Percentiles rank a stretch among this genome's conserved stretches.
phyloP scores from a whole-genome alignment of 2,113 vertebrate genomes.

The Tichodroma muraria region DNA sequence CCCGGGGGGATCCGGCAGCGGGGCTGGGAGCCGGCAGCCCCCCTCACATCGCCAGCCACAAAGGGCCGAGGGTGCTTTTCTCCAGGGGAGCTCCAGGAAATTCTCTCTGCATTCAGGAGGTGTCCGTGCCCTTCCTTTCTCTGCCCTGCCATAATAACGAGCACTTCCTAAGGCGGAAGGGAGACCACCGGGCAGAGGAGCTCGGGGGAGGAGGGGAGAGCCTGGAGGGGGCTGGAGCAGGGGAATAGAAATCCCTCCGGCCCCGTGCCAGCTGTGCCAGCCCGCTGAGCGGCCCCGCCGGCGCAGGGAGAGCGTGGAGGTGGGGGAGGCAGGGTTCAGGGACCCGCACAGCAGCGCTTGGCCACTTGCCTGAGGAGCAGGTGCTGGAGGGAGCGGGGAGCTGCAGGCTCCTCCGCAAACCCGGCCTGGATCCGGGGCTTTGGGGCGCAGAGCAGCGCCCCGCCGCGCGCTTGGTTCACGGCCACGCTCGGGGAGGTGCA shows the following conservation, averaged over 20 bases:
- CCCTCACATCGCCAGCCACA: background rate
- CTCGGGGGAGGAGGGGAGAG: slow-evolving; percentile 35
- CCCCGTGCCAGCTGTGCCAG: slow-evolving; percentile 30
- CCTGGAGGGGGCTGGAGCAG: slow-evolving; percentile 12
- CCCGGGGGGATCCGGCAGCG: background rate
- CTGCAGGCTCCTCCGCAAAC: slow-evolving; percentile 44
- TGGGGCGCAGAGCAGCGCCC: background rate
- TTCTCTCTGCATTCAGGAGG: slow-evolving; percentile 41
- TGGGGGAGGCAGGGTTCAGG: slow-evolving; percentile 60
- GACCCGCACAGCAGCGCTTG: slow-evolving; percentile 56
- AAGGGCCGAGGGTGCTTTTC: background rate
- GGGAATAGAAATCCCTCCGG: slow-evolving; percentile 47
- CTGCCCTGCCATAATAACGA: background rate
- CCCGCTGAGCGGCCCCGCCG: slow-evolving; percentile 21
- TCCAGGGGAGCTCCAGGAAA: background rate
- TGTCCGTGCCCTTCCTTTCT: slow-evolving; percentile 17
- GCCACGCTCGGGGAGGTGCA: fast-evolving
- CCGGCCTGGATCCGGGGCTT: slow-evolving; percentile 62
- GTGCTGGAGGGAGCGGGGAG: slow-evolving; percentile 53
- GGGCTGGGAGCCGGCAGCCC: background rate
- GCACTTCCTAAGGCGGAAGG: slow-evolving; percentile 59
- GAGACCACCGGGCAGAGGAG: background rate
- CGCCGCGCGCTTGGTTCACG: fast-evolving
- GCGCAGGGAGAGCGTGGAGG: background rate
- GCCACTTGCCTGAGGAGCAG: slow-evolving; percentile 70